These are phyloP conservation scores for Aythya baeri DNA, from an alignment of 2,113 vertebrate genomes.

Conservation along the genomic window DNA sequence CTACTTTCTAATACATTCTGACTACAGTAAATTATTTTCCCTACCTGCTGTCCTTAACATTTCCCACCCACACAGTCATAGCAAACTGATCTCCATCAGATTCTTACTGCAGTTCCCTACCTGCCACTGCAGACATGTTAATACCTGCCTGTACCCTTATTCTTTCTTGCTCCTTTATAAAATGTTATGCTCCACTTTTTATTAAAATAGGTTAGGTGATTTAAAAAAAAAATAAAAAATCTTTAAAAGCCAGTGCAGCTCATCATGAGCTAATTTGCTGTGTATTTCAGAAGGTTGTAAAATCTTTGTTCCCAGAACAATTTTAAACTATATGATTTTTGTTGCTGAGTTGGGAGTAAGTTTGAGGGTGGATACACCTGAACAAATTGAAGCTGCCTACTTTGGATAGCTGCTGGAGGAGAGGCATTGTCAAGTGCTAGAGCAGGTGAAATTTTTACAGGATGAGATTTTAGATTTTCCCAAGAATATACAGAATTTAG, in stretches of 20 bases:
- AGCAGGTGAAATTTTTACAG: background rate
- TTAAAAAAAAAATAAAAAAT: too few species aligned
- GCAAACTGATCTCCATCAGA: background rate
- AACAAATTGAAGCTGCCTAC: background rate
- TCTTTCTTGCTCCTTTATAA: background rate
- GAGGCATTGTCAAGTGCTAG: background rate
- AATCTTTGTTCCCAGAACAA: background rate
- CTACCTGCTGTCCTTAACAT: background rate
- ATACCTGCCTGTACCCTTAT: background rate
- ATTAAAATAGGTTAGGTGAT: background rate
- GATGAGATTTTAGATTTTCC: background rate
- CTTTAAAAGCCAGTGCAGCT: background rate
- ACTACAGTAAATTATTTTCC: background rate
- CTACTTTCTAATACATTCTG: background rate
- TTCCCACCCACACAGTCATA: background rate
- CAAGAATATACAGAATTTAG: background rate
- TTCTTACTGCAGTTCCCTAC: background rate
- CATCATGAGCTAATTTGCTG: background rate
- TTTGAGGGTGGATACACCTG: background rate
- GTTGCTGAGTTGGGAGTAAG: background rate
- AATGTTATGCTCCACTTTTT: background rate
- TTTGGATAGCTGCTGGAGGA: background rate
- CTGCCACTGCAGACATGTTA: background rate
- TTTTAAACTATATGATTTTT: background rate
- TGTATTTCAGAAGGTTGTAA: background rate